Conservation (phyloP, 2,888 invertebrate species). For the Mimas tiliae region DNA sequence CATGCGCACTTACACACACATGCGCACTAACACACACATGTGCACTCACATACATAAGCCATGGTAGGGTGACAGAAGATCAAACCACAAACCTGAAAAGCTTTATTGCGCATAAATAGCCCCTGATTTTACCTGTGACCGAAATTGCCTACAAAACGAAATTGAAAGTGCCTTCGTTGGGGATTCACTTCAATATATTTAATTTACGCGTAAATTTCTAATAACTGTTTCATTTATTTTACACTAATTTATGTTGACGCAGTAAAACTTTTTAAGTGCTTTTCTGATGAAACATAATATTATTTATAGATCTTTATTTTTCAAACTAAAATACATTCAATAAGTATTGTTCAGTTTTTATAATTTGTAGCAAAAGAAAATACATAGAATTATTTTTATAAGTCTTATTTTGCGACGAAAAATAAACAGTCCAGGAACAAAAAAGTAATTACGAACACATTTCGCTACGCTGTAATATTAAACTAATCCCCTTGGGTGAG, state of each 20-base stretch:
- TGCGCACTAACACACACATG: not conserved
- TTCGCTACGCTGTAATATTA: constrained; percentile 52
- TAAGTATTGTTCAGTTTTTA: too few species aligned
- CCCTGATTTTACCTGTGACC: constrained; percentile 16
- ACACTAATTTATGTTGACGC: too few species aligned
- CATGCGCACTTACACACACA: constrained; percentile 7
- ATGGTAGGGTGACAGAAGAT: constrained; percentile 8
- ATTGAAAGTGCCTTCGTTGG: constrained; percentile 8
- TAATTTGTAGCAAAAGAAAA: not conserved
- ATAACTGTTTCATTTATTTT: not conserved
- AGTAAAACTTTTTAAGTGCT: too few species aligned
- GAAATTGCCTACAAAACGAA: not conserved
- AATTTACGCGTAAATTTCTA: not conserved
- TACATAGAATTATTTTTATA: not conserved
- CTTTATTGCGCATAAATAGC: constrained; percentile 23
- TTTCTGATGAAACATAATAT: too few species aligned
- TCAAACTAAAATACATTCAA: too few species aligned
- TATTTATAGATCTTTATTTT: too few species aligned
- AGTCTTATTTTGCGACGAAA: not conserved
- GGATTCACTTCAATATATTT: not conserved
- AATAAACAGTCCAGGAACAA: constrained; percentile 45
- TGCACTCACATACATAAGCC: constrained; percentile 12
- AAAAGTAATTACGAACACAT: constrained; percentile 54
- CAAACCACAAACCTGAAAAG: constrained; percentile 11
- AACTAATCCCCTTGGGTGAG: constrained; percentile 52